phyloP scores from a whole-genome alignment of 2,888 invertebrate genomes.

The Cheilosia urbana region DNA sequence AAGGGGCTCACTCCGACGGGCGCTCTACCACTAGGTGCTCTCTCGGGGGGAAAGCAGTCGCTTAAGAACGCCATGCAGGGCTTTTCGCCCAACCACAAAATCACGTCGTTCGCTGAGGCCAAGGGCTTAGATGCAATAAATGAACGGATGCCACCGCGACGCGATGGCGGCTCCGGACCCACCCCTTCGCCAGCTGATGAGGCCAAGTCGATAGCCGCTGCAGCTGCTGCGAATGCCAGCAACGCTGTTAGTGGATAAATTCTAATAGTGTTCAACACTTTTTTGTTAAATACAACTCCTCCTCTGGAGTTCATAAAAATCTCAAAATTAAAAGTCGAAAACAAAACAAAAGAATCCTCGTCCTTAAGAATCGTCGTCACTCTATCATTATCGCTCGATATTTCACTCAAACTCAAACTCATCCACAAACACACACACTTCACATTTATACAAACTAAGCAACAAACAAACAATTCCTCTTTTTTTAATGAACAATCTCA shows the following conservation, averaged over 20 bases:
- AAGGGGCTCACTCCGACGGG: conserved; percentile 99
- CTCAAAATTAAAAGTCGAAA: conserved; percentile 59
- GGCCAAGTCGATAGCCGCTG: conserved; percentile 70
- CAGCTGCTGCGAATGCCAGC: conserved; percentile 70
- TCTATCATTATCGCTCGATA: conserved; percentile 69
- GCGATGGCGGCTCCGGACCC: conserved; percentile 86
- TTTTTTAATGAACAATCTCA: conserved; percentile 67
- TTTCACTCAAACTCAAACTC: conserved; percentile 41
- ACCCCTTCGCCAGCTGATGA: conserved; percentile 87
- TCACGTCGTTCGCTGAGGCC: conserved; percentile 99
- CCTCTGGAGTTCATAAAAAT: conserved; percentile 27
- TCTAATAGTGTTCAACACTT: conserved; percentile 35
- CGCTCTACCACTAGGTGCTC: conserved; percentile 96
- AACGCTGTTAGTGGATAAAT: conserved; percentile 60
- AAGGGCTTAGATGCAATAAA: conserved; percentile 99
- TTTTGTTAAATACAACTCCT: conserved; percentile 25
- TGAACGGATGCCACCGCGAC: conserved; percentile 98
- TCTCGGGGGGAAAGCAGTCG: conserved; percentile 98
- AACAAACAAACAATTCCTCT: conserved; percentile 64
- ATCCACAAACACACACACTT: conserved; percentile 23
- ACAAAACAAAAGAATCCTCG: conserved; percentile 53
- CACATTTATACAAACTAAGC: conserved; percentile 58
- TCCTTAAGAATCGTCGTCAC: conserved; percentile 66
- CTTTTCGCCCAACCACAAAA: conserved; percentile 98
- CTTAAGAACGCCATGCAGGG: conserved; percentile 97